phyloP scores from a whole-genome alignment of 2,888 invertebrate species.

The Cryptocephalus moraei region DNA sequence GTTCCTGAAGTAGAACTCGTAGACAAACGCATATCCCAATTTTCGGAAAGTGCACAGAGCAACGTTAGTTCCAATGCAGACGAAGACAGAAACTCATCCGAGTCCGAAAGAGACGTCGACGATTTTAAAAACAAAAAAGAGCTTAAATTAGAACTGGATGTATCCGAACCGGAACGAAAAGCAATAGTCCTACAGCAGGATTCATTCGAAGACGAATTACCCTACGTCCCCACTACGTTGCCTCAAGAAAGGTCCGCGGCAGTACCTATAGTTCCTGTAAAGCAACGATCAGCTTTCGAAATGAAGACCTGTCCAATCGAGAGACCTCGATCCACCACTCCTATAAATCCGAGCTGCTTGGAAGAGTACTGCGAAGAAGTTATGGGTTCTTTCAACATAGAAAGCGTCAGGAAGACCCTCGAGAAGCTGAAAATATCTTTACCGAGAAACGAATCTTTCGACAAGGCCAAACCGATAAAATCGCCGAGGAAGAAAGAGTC shows the following conservation, averaged over 20 bases:
- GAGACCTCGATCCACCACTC: conserved; percentile 62
- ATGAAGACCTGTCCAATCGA: conserved; percentile 62
- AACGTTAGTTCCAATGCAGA: conserved; percentile 26
- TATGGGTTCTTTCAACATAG: conserved; percentile 25
- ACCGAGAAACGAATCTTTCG: conserved; percentile 36
- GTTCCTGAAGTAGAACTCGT: conserved; percentile 2
- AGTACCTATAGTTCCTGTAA: conserved; percentile 70
- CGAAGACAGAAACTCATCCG: conserved; percentile 49
- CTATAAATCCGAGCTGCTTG: conserved; percentile 59
- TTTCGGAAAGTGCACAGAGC: conserved; percentile 10
- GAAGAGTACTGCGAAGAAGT: conserved; percentile 56
- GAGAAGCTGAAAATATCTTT: conserved; percentile 62
- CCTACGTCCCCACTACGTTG: conserved; percentile 82
- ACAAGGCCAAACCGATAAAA: conserved; percentile 33
- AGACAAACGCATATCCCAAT: conserved; percentile 15
- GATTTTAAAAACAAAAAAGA: conserved; percentile 30
- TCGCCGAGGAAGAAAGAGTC: conserved; percentile 42
- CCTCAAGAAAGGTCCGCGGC: conserved; percentile 76
- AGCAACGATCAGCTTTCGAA: conserved; percentile 52
- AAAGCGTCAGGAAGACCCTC: conserved; percentile 32
- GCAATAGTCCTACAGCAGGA: conserved; percentile 69
- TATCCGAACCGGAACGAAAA: conserved; percentile 60
- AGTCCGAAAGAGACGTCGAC: conserved; percentile 58
- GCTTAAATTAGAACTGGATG: conserved; percentile 39
- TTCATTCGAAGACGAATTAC: conserved; percentile 75